These are phyloP conservation scores for Copidosoma floridanum DNA, from an alignment of 1,140 invertebrate species.

Conservation along the genomic window DNA sequence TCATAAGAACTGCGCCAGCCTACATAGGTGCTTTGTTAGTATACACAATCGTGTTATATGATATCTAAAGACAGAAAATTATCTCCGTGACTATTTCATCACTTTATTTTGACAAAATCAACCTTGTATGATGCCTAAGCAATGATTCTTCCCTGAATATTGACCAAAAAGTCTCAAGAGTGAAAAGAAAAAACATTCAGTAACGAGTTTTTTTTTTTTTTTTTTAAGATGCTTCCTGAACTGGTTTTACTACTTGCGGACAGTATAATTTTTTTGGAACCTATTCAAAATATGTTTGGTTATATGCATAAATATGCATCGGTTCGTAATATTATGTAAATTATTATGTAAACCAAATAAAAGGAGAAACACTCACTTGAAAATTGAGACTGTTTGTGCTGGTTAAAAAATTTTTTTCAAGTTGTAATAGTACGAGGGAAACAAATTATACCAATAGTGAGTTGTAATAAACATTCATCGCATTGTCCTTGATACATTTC, in stretches of 20 bases:
- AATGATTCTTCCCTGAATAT: background rate
- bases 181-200: background rate
- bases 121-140: background rate
- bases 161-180: too few relatives aligned
- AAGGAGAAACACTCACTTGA: too few relatives aligned
- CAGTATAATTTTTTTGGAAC: conserved; percentile 1
- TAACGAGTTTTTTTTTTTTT: background rate
- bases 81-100: too few relatives aligned
- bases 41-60: too few relatives aligned
- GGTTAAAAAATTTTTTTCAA: background rate
- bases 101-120: too few relatives aligned
- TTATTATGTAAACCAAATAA: background rate
- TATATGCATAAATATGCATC: too few relatives aligned
- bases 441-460: background rate
- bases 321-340: background rate
- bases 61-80: too few relatives aligned
- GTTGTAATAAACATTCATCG: background rate
- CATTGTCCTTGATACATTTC: conserved; percentile 34
- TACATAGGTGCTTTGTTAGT: too few relatives aligned
- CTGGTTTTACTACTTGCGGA: background rate
- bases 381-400: too few relatives aligned
- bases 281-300: too few relatives aligned
- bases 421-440: background rate
- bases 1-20: too few relatives aligned
- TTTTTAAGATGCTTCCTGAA: conserved; percentile 9